Conservation (phyloP, 30 jellyfish, hydroid and myxozoan species). For the Aurelia sp. region DNA sequence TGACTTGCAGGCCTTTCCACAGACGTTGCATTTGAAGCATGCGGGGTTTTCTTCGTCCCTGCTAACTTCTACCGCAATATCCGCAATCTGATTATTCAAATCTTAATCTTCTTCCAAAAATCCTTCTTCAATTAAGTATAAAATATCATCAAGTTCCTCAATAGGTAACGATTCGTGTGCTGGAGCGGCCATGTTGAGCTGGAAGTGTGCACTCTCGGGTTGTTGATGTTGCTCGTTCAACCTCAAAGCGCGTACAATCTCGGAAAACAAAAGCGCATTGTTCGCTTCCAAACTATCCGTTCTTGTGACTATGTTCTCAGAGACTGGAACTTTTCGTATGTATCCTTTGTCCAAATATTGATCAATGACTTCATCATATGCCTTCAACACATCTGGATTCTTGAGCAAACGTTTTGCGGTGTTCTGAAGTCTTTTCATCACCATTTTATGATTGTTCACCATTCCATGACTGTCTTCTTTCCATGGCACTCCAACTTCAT, state of each 20-base stretch:
- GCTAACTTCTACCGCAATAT: constrained; percentile 1
- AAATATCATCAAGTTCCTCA: constrained; percentile 39
- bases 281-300: constrained; percentile 27
- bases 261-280: constrained; percentile 34
- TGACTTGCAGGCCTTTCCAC: constrained; percentile 59
- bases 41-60: constrained; percentile 8
- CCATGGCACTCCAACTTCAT: too few relatives aligned
- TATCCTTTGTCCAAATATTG: too few relatives aligned
- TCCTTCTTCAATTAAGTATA: constrained; percentile 45
- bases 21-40: constrained; percentile 29
- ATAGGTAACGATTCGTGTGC: constrained; percentile 20
- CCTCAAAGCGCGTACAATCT: constrained; percentile 30
- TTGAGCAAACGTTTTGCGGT: too few relatives aligned
- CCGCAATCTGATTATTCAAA: too few relatives aligned
- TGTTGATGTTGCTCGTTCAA: constrained; percentile 54
- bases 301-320: constrained; percentile 60
- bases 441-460: too few relatives aligned
- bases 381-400: too few relatives aligned
- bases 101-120: background rate
- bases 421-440: too few relatives aligned
- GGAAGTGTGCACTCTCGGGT: constrained; percentile 32
- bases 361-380: too few relatives aligned
- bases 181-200: constrained; percentile 20
- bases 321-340: too few relatives aligned
- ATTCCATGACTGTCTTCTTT: too few relatives aligned